Conservation (phyloP, 2,888 invertebrate genomes). For the Lasius platythorax region DNA sequence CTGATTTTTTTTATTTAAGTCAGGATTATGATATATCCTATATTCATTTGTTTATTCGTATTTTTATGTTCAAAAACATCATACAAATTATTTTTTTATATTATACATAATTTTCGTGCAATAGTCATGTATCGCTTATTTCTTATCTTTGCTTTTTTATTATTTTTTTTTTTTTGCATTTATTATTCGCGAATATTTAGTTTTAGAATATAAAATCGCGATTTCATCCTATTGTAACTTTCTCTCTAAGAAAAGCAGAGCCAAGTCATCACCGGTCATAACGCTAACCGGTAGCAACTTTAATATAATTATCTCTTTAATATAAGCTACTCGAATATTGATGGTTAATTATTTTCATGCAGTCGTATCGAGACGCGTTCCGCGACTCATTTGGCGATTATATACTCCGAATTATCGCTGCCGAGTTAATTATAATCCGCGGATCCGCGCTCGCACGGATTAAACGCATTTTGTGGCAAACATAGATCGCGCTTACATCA, state of each 20-base stretch:
- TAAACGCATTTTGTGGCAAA: conserved; percentile 52
- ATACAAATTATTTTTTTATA: background rate
- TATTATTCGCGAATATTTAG: background rate
- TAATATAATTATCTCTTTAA: background rate
- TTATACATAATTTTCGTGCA: no score
- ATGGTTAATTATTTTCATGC: conserved; percentile 43
- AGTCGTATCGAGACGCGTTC: conserved; percentile 11
- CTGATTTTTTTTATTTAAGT: conserved; percentile 10
- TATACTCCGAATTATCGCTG: conserved; percentile 38
- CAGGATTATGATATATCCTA: background rate
- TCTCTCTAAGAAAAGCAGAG: background rate
- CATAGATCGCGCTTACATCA: conserved; percentile 52
- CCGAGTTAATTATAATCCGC: conserved; percentile 54
- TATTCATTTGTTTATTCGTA: background rate
- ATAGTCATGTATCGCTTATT: background rate
- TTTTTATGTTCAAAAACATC: background rate
- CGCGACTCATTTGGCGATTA: conserved; percentile 39
- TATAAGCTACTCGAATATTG: conserved; percentile 30
- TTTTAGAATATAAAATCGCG: background rate
- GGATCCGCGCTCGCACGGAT: conserved; percentile 45
- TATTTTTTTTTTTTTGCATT: background rate
- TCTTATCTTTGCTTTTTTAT: no score
- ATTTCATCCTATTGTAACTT: background rate
- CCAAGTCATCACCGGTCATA: background rate
- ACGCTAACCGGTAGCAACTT: background rate